A percentile compares a stretch with the other conserved stretches of the same genome.
Conservation (phyloP, 1,140 invertebrate genomes). For the Neodiprion virginianus region DNA sequence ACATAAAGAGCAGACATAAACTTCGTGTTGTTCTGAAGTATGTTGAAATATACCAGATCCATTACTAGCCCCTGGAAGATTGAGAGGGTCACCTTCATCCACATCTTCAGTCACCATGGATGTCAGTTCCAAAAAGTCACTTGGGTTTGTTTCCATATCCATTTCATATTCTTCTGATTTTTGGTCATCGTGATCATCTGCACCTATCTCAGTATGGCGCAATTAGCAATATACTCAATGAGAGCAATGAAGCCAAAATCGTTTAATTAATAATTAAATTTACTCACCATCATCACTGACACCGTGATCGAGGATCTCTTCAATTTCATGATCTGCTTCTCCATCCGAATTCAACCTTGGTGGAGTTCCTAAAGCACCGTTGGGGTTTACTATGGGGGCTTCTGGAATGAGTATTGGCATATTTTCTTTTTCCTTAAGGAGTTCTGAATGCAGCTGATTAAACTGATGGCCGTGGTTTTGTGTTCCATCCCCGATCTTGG, state of each 20-base stretch:
- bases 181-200: constrained; percentile 50
- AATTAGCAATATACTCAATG: too few relatives aligned
- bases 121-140: constrained; percentile 56
- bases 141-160: constrained; percentile 61
- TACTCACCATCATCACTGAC: constrained; percentile 54
- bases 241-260: too few relatives aligned
- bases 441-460: constrained; percentile 43
- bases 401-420: constrained; percentile 59
- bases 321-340: constrained; percentile 53
- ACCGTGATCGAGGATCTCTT: constrained; percentile 52
- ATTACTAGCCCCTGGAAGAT: constrained; percentile 21
- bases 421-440: constrained; percentile 51
- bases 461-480: constrained; percentile 32
- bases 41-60: constrained; percentile 43
- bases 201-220: constrained; percentile 11
- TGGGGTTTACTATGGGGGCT: constrained; percentile 59
- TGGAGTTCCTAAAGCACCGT: constrained; percentile 58
- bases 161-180: constrained; percentile 59
- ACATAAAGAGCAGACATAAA: constrained; percentile 62
- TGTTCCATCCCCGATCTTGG: constrained; percentile 26
- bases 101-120: constrained; percentile 53
- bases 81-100: constrained; percentile 34
- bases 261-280: too few relatives aligned
- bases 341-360: constrained; percentile 58
- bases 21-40: constrained; percentile 57